Base-by-base conservation (phyloP, 2,797 vertebrate genomes). In the Ctenosaura bakeri region DNA sequence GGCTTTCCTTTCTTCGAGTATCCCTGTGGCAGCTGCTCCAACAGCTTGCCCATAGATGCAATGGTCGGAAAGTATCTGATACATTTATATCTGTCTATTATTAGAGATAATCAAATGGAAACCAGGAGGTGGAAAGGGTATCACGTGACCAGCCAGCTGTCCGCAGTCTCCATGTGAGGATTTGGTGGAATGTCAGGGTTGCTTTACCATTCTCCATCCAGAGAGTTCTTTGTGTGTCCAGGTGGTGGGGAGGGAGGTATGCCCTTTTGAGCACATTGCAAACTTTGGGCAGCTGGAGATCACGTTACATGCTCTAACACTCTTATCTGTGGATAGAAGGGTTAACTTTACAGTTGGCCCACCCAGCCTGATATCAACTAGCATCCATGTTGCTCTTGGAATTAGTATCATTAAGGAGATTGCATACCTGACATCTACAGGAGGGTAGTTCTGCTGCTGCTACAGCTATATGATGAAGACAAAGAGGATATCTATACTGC, bases 61-160 rank as follows among this genome's bases (percentile, higher is more conserved):
- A 91, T 6, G 56, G 56, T 89, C 66, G 83, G 86, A 92, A 91
- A 91, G 54, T 7, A 90, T n/a, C 62, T 66, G 85, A 29, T 91
- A n/a, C 81, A n/a, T 89, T 94, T 90, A 93, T 92, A 88, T n/a
- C 54, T 22, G 59, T 93, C 85, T 86, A 50, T 0, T 0, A 89
- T 89, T 89, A 89, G 88, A 85, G 83, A 79, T 85, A 85, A 89
- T 85, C 62, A 85, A 89, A 89, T 89, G 83, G 74, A 89, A 85
- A 52, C n/a, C 8, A 38, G 79, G 64, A 66, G 42, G 6, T 35
- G 76, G 69, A 87, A 38, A 52, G 0, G 35, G 59, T 42, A 50
- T 86, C 73, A n/a, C n/a, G 46, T 84, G 85, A 42, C 13, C 1
- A 3, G 14, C 13, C 52, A 52, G 62, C 56, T 84, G 86, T 0